Evolutionary conservation across 2,797 vertebrate species (phyloP).

Genomic region (Clarias pachynema): DNA sequence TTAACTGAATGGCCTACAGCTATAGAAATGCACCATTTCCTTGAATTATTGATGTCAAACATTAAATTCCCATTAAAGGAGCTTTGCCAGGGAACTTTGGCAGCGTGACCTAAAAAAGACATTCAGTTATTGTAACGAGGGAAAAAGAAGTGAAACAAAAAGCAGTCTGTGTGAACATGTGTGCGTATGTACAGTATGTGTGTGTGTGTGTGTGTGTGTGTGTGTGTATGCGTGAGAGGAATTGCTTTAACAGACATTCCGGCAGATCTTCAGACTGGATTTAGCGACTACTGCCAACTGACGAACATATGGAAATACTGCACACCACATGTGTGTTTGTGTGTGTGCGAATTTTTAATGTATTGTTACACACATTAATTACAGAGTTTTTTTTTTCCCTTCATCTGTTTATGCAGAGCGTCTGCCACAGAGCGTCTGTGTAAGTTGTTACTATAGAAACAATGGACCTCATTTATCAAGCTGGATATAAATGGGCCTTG

Average conservation of each 20-base stretch:
- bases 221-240: background rate
- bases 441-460: constrained; percentile 21
- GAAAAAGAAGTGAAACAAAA: constrained; percentile 36
- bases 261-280: background rate
- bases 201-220: background rate
- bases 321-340: background rate
- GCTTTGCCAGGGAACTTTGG: constrained; percentile 46
- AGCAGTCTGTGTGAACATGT: constrained; percentile 6
- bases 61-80: constrained; percentile 51
- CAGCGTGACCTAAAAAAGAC: constrained; percentile 30
- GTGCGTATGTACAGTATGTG: background rate
- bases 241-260: constrained; percentile 16
- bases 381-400: background rate
- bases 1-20: constrained; percentile 15
- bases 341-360: background rate
- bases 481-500: background rate
- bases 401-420: background rate
- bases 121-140: constrained; percentile 32
- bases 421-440: background rate
- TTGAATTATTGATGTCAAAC: constrained; percentile 44
- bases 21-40: constrained; percentile 25
- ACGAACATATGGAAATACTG: constrained; percentile 9
- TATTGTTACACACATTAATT: background rate
- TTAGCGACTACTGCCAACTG: background rate
- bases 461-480: background rate